Base-by-base conservation (phyloP, 2,888 invertebrate species). In the Dermolepida albohirtum region DNA sequence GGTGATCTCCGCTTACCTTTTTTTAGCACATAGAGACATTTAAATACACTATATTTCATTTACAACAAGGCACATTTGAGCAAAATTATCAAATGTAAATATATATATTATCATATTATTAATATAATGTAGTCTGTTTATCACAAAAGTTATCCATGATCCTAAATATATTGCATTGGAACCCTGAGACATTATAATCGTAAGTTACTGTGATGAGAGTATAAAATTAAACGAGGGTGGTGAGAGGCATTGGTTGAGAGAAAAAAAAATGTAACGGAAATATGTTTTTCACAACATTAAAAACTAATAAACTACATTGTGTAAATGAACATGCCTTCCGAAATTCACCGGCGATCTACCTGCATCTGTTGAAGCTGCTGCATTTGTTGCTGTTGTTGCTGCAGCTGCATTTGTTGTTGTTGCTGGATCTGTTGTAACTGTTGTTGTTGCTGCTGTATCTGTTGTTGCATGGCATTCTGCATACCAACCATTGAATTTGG, bases 361-460 rank as follows among this genome's bases (percentile, higher is more conserved):
- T 89, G 90, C 81, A 87, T 84, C 80, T 91, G 87, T 76, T 86
- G 86, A 80, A 86, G 80, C 75, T 83, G 84, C 69, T 79, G 78
- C 75, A 82, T 78, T 70, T 79, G 79, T 79, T 85, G 89, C 80
- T 88, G 89, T 74, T 89, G 89, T 69, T 79, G 79, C 79, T 85
- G 89, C 80, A 88, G 88, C 74, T 89, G 89, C 67, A 82, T 81
- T 74, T 84, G 84, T 68, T 81, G 86, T 75, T 85, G 89, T 77
- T 88, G 88, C 85, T 72, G 87, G 63, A 81, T 79, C 70, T 78
- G 80, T 68, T 86, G 86, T 76, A 87, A 86, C 75, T 88, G 88
- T 73, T 79, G 86, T 85, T 68, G 86, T 66, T 80, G 81, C 44
- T 80, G 77, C 68, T 83, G 82, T 67, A 81, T 75, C 69, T 80